Percentiles rank a stretch among this genome's conserved stretches.
Conservation (phyloP, 2,888 invertebrate genomes). For the Catocala fraxini region DNA sequence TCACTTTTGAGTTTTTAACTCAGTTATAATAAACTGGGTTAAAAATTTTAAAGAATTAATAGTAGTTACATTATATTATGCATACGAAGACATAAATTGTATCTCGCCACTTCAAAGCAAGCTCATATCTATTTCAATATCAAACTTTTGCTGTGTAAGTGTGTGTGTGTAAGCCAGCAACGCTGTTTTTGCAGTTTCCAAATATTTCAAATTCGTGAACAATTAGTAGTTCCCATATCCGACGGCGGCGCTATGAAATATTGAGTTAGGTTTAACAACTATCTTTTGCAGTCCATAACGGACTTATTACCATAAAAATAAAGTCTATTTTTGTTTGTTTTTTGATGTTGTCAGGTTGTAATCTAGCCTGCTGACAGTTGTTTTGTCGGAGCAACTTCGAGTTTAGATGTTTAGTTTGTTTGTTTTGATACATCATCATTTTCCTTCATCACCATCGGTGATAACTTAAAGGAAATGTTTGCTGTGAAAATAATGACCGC, state of each 20-base stretch:
- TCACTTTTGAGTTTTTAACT: too few species aligned
- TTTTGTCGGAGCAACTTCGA: conserved; percentile 60
- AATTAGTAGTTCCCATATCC: conserved; percentile 45
- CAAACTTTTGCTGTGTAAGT: background rate
- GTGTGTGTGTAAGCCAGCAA: background rate
- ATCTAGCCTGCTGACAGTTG: conserved; percentile 52
- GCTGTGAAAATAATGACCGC: conserved; percentile 23
- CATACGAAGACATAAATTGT: background rate
- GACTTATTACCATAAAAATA: background rate
- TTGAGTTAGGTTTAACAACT: conserved; percentile 56
- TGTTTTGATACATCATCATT: conserved; percentile 61
- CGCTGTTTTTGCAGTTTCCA: conserved; percentile 5
- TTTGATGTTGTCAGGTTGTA: conserved; percentile 1
- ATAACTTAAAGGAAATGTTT: conserved; percentile 35
- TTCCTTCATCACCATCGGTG: conserved; percentile 37
- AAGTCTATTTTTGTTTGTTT: conserved; percentile 19
- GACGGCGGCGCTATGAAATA: conserved; percentile 69
- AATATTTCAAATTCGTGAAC: conserved; percentile 45
- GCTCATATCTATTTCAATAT: background rate
- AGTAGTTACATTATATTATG: too few species aligned
- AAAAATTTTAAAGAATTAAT: too few species aligned
- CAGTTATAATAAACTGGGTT: too few species aligned
- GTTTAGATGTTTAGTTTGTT: conserved; percentile 66
- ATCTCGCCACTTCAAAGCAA: background rate
- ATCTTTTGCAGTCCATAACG: conserved; percentile 9